phyloP scores from a whole-genome alignment of 1,140 invertebrate species.

The Platorchestia sp. region DNA sequence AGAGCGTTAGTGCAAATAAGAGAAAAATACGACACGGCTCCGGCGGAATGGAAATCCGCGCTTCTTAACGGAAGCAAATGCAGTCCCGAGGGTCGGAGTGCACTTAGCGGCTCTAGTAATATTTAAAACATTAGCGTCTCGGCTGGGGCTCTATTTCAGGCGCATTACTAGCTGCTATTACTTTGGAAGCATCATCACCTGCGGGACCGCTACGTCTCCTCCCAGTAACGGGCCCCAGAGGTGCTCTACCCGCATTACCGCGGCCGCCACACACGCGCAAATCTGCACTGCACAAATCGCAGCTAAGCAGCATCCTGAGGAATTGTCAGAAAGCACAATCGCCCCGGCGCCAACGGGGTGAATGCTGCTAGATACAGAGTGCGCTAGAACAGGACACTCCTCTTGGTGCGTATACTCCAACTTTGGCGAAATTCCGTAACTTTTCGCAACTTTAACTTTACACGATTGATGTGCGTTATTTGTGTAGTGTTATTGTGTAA shows the following conservation, averaged over 20 bases:
- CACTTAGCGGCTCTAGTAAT: constrained; percentile 13
- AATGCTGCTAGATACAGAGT: not conserved
- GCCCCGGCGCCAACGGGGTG: not conserved
- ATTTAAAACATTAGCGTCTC: constrained; percentile 50
- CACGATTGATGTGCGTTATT: too few species aligned
- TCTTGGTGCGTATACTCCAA: too few species aligned
- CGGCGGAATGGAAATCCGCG: not conserved
- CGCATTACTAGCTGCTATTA: constrained; percentile 35
- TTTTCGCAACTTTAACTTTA: too few species aligned
- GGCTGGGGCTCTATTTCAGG: constrained; percentile 13
- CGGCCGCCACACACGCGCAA: not conserved
- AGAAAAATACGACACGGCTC: not conserved
- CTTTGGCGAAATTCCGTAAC: too few species aligned
- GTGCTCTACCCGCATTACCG: not conserved
- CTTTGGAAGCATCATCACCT: constrained; percentile 40
- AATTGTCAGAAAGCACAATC: not conserved
- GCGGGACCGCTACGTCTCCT: not conserved
- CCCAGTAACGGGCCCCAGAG: not conserved
- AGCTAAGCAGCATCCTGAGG: not conserved
- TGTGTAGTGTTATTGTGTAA: too few species aligned
- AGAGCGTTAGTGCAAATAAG: not conserved
- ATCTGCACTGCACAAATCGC: not conserved
- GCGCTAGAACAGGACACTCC: too few species aligned
- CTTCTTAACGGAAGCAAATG: constrained; percentile 7
- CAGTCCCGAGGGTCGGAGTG: constrained; percentile 11